phyloP scores from a whole-genome alignment of 2,888 invertebrate species.

The Lutraria lutraria region DNA sequence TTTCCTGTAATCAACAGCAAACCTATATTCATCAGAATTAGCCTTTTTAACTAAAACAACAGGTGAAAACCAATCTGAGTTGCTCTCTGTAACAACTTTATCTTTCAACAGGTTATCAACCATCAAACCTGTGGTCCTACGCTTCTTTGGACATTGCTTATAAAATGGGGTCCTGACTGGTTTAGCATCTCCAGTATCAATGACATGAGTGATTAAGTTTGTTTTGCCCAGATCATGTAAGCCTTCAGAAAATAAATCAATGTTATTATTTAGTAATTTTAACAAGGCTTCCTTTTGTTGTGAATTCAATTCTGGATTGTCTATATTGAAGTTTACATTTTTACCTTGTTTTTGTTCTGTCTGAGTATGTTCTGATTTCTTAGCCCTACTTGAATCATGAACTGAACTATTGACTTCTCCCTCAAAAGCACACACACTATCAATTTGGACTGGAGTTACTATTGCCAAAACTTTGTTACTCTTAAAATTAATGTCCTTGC shows the following conservation, averaged over 20 bases:
- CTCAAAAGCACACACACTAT: neutral
- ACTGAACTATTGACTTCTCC: neutral
- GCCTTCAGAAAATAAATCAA: constrained; percentile 60
- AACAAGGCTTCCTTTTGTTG: constrained; percentile 25
- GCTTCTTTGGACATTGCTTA: constrained; percentile 47
- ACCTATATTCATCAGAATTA: neutral
- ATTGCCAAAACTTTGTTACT: constrained; percentile 51
- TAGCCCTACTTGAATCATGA: too few species aligned
- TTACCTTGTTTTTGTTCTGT: neutral
- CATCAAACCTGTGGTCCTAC: constrained; percentile 37
- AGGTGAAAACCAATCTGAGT: constrained; percentile 58
- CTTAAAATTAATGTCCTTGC: constrained; percentile 41
- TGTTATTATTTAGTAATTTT: constrained; percentile 40
- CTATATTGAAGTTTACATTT: too few species aligned
- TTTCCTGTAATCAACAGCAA: constrained; percentile 13
- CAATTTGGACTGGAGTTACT: neutral
- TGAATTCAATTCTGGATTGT: constrained; percentile 30
- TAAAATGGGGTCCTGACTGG: constrained; percentile 50
- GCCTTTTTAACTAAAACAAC: constrained; percentile 38
- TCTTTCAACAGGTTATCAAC: constrained; percentile 39
- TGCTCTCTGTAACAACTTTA: constrained; percentile 46
- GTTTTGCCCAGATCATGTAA: constrained; percentile 59
- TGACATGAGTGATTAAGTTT: constrained; percentile 39
- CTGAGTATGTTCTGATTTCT: too few species aligned
- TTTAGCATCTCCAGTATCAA: constrained; percentile 53